Conservation (phyloP, 2,113 vertebrate species). For the Apistogramma diplotaenia region DNA sequence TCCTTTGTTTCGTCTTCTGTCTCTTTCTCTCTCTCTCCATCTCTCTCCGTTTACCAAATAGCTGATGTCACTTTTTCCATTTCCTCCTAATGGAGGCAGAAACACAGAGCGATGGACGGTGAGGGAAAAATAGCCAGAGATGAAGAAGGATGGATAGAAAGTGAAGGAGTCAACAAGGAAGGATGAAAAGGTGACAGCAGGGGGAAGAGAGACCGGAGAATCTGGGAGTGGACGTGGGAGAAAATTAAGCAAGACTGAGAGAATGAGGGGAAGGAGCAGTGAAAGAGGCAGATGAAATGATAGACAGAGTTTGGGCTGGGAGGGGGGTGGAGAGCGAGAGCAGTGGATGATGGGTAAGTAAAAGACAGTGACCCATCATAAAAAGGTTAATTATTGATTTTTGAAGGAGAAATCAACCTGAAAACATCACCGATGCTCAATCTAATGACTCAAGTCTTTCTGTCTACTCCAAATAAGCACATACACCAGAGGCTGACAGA, state of each 20-base stretch:
- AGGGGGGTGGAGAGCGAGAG: background rate
- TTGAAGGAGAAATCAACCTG: background rate
- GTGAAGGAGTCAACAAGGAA: constrained; percentile 49
- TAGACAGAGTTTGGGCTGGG: background rate
- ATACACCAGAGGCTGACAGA: background rate
- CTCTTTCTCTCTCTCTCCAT: constrained; percentile 40
- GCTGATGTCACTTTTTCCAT: constrained; percentile 78
- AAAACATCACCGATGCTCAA: background rate
- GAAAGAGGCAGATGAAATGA: background rate
- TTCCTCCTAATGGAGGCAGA: constrained; percentile 70
- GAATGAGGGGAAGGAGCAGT: background rate
- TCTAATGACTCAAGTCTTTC: background rate
- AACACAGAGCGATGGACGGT: constrained; percentile 64
- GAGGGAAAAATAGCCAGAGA: constrained; percentile 35
- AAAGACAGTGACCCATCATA: background rate
- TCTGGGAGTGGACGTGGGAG: background rate
- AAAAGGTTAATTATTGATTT: constrained; percentile 12
- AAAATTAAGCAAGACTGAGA: constrained; percentile 8
- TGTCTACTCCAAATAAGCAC: background rate
- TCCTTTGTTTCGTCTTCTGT: constrained; percentile 11
- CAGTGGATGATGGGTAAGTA: constrained; percentile 20
- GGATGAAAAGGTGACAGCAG: constrained; percentile 53
- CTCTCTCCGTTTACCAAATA: constrained; percentile 72
- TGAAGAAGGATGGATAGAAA: constrained; percentile 65
- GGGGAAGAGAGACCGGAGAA: constrained; percentile 45